Conservation (phyloP, 2,888 invertebrate species). For the Andrena praecox region DNA sequence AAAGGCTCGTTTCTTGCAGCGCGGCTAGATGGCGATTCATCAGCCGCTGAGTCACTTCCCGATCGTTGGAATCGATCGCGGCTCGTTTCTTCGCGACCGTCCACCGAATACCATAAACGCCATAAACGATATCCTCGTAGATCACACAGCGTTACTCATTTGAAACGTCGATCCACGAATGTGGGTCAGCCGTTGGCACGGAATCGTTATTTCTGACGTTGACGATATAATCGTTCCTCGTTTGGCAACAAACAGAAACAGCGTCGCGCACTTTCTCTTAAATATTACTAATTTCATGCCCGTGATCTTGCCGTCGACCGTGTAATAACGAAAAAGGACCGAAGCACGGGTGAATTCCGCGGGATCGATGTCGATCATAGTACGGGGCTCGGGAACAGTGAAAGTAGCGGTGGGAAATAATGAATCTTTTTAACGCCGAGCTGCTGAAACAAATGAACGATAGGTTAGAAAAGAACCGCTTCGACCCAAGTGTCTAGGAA, state of each 20-base stretch:
- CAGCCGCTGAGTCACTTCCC: constrained; percentile 41
- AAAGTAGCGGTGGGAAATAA: constrained; percentile 27
- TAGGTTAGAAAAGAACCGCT: too few relatives aligned
- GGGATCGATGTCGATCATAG: constrained; percentile 20
- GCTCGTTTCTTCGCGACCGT: not conserved
- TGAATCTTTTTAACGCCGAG: not conserved
- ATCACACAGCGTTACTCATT: not conserved
- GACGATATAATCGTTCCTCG: constrained; percentile 18
- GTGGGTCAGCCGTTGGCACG: constrained; percentile 29
- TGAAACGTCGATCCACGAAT: constrained; percentile 6
- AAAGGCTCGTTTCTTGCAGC: constrained; percentile 35
- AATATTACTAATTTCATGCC: constrained; percentile 52
- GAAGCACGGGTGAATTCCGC: not conserved
- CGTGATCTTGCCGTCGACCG: constrained; percentile 9
- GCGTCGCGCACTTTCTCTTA: constrained; percentile 39
- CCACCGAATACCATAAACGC: constrained; percentile 42
- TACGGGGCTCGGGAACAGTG: constrained; percentile 22
- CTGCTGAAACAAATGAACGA: constrained; percentile 20
- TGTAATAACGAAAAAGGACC: constrained; percentile 13
- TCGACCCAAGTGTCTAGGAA: too few relatives aligned
- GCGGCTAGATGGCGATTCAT: constrained; percentile 33
- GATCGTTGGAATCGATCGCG: constrained; percentile 25
- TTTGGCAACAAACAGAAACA: constrained; percentile 31
- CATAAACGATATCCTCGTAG: constrained; percentile 28
- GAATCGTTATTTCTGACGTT: not conserved